Percentiles rank a stretch among this genome's conserved stretches.
Evolutionary conservation across 2,888 invertebrate species (phyloP).

Genomic region (Protonemura montana): DNA sequence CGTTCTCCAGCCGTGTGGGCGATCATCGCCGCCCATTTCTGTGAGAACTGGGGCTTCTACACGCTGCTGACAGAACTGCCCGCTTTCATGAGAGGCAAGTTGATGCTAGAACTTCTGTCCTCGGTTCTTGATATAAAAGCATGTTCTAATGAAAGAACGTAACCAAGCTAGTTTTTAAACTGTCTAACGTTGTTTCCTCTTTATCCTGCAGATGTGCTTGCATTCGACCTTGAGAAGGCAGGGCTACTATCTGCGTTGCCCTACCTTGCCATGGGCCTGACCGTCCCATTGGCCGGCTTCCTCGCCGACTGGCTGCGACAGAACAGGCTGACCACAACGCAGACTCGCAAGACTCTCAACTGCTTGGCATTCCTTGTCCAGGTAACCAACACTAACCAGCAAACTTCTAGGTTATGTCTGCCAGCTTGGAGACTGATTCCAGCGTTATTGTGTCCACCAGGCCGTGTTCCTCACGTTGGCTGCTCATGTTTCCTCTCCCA

Average conservation of each 20-base stretch:
- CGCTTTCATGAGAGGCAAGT: conserved; percentile 57
- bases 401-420: no score
- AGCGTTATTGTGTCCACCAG: no score
- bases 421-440: no score
- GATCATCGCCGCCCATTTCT: conserved; percentile 58
- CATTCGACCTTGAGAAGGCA: conserved; percentile 57
- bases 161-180: no score
- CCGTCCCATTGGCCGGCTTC: conserved; percentile 62
- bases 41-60: conserved; percentile 60
- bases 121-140: no score
- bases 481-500: conserved; percentile 58
- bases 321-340: conserved; percentile 56
- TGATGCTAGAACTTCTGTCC: no score
- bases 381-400: neutral
- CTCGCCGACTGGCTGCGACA: conserved; percentile 62
- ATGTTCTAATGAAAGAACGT: no score
- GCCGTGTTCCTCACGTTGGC: conserved; percentile 62
- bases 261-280: conserved; percentile 63
- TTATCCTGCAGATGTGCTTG: conserved; percentile 53
- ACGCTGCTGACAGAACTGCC: conserved; percentile 60
- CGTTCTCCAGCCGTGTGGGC: conserved; percentile 58
- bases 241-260: conserved; percentile 64
- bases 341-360: conserved; percentile 62
- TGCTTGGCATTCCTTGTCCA: conserved; percentile 59
- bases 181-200: no score